Evolutionary conservation across 2,888 invertebrate species (phyloP), one percentile per base, ranked within the genome.

Genomic region (Hydriomena furcata): DNA sequence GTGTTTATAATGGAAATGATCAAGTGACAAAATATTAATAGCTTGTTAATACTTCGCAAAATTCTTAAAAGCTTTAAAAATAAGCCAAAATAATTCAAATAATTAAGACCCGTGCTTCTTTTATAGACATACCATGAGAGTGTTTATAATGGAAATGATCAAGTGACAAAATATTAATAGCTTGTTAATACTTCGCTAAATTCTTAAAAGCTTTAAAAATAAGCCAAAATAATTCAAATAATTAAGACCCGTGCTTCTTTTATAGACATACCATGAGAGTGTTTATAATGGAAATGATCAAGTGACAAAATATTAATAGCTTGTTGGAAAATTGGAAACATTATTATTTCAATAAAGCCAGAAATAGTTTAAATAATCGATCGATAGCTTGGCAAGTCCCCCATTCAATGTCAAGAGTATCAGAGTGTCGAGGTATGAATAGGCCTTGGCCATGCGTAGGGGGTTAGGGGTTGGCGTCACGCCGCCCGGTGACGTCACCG

Each of bases 401-500:
- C 43, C 42, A 50, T 44, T 52, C 76, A 84, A 83, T 81, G 82
- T 83, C 82, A 83, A 82, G 82, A 73, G 66, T 74, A 70, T 55
- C 52, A 27, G 69, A 72, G 76, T 78, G 74, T 74, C 73, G 72
- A 58, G 63, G 66, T 60, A 58, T 60, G 55, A 55, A 34, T 52
- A 66, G 72, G 66, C 76, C 79, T 78, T 80, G 81, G 76, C 83
- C 83, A 77, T 75, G 71, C 82, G 77, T 73, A 71, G 63, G 69
- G 76, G 74, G 70, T 76, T 76, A 66, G 63, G 69, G 63, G 60
- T 44, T 61, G 66, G 69, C 75, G 79, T 78, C 77, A 83, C 82
- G 78, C 73, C 70, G 66, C 30, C n/a, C 49, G 48, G 53, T 84
- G 80, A 86, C 83, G 85, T 85, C 84, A 85, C 58, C 52, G 40